phyloP scores from a whole-genome alignment of 2,113 vertebrate species.

The Emydocephalus ijimae region DNA sequence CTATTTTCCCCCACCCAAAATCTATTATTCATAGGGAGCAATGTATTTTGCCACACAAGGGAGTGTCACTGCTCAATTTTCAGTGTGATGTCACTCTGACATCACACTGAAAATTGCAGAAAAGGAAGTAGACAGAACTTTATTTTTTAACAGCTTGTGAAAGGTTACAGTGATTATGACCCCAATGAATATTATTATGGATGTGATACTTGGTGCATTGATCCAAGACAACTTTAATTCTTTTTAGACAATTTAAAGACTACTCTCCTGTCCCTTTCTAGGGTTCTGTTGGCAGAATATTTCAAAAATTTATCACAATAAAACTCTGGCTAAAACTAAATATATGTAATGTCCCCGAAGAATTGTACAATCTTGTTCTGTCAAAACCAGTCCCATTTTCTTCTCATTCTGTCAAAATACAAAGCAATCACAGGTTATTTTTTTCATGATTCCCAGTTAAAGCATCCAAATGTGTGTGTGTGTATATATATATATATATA shows the following conservation, averaged over 20 bases:
- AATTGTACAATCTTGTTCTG: background rate
- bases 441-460: background rate
- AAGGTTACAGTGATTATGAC: background rate
- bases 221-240: background rate
- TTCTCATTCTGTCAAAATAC: background rate
- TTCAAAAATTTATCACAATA: background rate
- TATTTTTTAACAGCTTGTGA: background rate
- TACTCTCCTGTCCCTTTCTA: background rate
- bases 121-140: background rate
- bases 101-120: background rate
- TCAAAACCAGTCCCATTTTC: background rate
- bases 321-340: background rate
- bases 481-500: accelerated
- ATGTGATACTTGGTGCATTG: background rate
- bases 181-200: background rate
- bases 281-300: background rate
- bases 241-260: background rate
- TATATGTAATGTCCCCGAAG: background rate
- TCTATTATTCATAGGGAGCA: background rate
- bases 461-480: background rate
- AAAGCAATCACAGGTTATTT: background rate
- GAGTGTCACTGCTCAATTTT: background rate
- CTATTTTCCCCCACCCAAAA: background rate
- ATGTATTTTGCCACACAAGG: background rate
- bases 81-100: background rate